Percentiles rank a stretch among this genome's conserved stretches.
These are phyloP conservation scores for Timandra comae DNA, from an alignment of 2,888 invertebrate genomes.

Conservation along the genomic window DNA sequence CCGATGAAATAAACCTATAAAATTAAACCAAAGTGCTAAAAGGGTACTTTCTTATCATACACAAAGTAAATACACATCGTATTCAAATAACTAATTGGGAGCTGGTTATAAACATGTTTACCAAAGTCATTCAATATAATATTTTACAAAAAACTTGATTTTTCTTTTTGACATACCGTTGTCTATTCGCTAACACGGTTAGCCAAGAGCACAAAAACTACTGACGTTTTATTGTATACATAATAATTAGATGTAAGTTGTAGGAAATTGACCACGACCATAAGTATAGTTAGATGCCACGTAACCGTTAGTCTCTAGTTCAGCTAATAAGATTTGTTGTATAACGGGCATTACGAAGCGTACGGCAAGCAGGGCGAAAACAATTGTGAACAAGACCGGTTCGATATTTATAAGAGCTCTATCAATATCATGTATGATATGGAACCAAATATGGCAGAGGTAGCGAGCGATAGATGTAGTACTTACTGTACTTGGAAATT, in stretches of 20 bases:
- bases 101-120: no score
- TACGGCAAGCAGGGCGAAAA: slow-evolving; percentile 48
- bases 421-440: slow-evolving; percentile 1
- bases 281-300: slow-evolving; percentile 36
- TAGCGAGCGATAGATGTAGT: no score
- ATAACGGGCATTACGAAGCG: slow-evolving; percentile 54
- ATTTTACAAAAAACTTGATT: no score
- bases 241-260: slow-evolving; percentile 36
- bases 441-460: background rate
- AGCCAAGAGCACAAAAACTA: slow-evolving; percentile 16
- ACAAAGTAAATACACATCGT: no score
- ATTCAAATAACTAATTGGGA: no score
- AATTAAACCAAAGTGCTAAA: no score
- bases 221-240: slow-evolving; percentile 19
- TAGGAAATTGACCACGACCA: slow-evolving; percentile 41
- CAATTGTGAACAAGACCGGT: slow-evolving; percentile 53
- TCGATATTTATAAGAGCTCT: slow-evolving; percentile 29
- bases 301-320: slow-evolving; percentile 48
- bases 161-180: slow-evolving; percentile 8
- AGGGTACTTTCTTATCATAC: no score
- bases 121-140: no score
- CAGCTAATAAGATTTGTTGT: slow-evolving; percentile 61
- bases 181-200: slow-evolving; percentile 14
- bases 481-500: no score
- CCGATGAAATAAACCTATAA: no score